Conservation (phyloP, 2,797 vertebrate genomes). For the Toxotes lorentzi region DNA sequence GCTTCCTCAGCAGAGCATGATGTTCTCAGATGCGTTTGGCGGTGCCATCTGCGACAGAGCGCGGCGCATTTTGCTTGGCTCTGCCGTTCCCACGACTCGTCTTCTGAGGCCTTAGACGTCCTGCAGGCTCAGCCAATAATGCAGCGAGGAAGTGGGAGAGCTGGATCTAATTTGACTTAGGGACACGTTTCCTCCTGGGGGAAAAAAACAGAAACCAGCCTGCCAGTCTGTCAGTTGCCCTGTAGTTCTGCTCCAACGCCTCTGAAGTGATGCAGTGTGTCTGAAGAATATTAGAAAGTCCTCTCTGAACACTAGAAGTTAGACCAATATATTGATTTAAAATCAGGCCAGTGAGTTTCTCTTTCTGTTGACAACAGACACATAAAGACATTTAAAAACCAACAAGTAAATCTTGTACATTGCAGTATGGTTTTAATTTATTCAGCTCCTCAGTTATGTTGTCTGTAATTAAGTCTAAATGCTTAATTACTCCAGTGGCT, state of each 20-base stretch:
- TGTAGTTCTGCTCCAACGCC: constrained; percentile 16
- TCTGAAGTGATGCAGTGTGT: constrained; percentile 29
- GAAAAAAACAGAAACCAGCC: constrained; percentile 35
- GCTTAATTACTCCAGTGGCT: constrained; percentile 13
- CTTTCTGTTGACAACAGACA: neutral
- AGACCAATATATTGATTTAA: neutral
- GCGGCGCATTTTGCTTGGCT: constrained; percentile 7
- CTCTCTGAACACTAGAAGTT: neutral
- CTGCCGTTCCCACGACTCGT: constrained; percentile 29
- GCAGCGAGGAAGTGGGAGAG: constrained; percentile 18
- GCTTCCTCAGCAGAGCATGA: constrained; percentile 67
- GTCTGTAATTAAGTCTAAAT: constrained; percentile 30
- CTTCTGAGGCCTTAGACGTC: constrained; percentile 51
- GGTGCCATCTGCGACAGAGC: constrained; percentile 62
- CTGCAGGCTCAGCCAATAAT: constrained; percentile 42
- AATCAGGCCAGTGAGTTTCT: neutral
- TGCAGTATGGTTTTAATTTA: neutral
- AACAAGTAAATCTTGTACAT: constrained; percentile 5
- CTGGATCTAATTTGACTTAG: constrained; percentile 65
- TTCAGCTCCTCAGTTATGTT: constrained; percentile 5
- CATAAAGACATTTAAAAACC: constrained; percentile 13
- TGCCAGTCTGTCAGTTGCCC: constrained; percentile 48
- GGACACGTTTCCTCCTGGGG: constrained; percentile 55
- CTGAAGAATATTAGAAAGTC: constrained; percentile 33
- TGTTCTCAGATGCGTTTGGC: constrained; percentile 55